Percentiles rank a stretch among this genome's conserved stretches.
These are phyloP conservation scores for Pseudomyrmex gracilis DNA, from an alignment of 1,140 invertebrate species.

Conservation along the genomic window DNA sequence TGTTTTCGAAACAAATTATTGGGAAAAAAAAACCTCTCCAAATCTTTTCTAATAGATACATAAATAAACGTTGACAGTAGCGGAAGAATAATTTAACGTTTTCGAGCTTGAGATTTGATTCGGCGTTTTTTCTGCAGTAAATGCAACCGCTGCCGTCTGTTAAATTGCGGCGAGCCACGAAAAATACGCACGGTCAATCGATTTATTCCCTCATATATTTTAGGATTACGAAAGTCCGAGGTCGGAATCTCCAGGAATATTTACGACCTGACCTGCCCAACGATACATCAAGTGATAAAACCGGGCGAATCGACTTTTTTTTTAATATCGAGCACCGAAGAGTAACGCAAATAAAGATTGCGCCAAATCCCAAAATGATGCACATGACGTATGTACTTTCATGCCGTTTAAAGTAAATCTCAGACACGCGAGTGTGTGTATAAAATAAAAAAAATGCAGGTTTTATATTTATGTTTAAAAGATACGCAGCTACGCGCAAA, in stretches of 20 bases:
- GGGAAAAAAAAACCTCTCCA: background rate
- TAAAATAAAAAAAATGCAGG: background rate
- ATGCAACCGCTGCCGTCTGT: slow-evolving; percentile 59
- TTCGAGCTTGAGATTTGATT: slow-evolving; percentile 50
- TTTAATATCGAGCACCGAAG: slow-evolving; percentile 68
- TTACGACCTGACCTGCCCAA: slow-evolving; percentile 67
- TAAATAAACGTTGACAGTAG: slow-evolving; percentile 10
- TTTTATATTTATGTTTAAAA: background rate
- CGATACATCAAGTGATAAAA: slow-evolving; percentile 76
- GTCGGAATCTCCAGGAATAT: slow-evolving; percentile 75
- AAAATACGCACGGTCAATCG: slow-evolving; percentile 74
- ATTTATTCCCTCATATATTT: slow-evolving; percentile 74
- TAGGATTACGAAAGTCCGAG: slow-evolving; percentile 76
- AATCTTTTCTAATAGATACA: background rate
- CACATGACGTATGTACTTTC: background rate
- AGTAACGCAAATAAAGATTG: slow-evolving; percentile 69
- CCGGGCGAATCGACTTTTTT: slow-evolving; percentile 67
- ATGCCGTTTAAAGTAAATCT: background rate
- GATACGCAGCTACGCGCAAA: background rate
- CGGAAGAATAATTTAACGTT: slow-evolving; percentile 34
- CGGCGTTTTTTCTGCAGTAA: slow-evolving; percentile 38
- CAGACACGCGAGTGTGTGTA: background rate
- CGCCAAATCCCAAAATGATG: slow-evolving; percentile 52
- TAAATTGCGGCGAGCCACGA: slow-evolving; percentile 68
- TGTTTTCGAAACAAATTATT: background rate